Evolutionary conservation across 2,797 vertebrate genomes (phyloP).

Genomic region (Hemitrygon akajei): DNA sequence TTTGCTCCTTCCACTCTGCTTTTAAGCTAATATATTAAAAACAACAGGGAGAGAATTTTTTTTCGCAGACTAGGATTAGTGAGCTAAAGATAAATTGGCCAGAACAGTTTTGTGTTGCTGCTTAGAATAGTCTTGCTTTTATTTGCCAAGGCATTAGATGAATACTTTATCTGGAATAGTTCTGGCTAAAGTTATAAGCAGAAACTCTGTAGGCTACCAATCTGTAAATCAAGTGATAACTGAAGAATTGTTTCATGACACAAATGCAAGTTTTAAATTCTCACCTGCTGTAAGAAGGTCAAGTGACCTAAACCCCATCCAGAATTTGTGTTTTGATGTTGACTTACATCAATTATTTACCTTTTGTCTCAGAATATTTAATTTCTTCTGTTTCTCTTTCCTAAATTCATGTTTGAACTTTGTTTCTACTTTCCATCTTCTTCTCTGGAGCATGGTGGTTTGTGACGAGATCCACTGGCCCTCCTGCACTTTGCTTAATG

Average conservation of each 20-base stretch:
- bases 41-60: not conserved
- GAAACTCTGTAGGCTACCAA: slow-evolving; percentile 40
- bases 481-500: not conserved
- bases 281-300: not conserved
- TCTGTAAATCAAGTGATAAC: slow-evolving; percentile 42
- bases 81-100: slow-evolving; percentile 48
- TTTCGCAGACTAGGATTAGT: slow-evolving; percentile 46
- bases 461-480: not conserved
- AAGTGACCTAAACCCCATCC: not conserved
- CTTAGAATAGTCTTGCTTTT: slow-evolving; percentile 51
- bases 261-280: slow-evolving; percentile 41
- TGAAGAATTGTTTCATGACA: slow-evolving; percentile 44
- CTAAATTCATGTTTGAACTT: not conserved
- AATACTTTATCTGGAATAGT: slow-evolving; percentile 50
- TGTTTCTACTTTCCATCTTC: not conserved
- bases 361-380: not conserved
- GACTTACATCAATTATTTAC: too few species aligned
- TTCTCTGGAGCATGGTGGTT: not conserved
- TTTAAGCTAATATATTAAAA: not conserved
- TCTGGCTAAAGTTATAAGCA: slow-evolving; percentile 48
- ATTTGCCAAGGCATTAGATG: slow-evolving; percentile 51
- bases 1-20: not conserved
- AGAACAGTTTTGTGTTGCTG: slow-evolving; percentile 44
- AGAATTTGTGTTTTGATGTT: not conserved
- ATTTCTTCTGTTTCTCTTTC: not conserved